Evolutionary conservation across 37 sponge, comb jelly and placozoan genomes (phyloP).

Genomic region (Oopsacas minuta): DNA sequence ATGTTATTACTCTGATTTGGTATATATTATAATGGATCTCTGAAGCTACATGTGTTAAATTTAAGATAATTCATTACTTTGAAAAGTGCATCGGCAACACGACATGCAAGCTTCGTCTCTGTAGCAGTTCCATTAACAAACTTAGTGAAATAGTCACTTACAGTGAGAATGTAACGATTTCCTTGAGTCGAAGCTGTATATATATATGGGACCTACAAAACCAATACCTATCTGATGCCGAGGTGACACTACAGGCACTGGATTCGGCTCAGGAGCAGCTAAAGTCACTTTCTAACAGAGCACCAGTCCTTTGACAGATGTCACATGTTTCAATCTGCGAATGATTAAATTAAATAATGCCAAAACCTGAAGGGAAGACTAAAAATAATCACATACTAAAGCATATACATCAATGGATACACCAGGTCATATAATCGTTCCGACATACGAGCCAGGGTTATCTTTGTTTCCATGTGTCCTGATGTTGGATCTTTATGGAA

Average conservation of each 20-base stretch:
- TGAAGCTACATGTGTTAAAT: not conserved
- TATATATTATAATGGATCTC: not conserved
- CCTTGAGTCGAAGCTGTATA: conserved; percentile 21
- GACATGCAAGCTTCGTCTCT: conserved; percentile 26
- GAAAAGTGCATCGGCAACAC: conserved; percentile 39
- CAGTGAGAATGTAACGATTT: conserved; percentile 36
- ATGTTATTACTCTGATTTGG: conserved; percentile 19
- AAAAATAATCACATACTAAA: conserved; percentile 28
- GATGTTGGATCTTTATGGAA: conserved; percentile 50
- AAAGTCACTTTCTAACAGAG: conserved; percentile 30
- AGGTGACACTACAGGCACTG: conserved; percentile 48
- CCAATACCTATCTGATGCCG: conserved; percentile 57
- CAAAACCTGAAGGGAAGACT: not conserved
- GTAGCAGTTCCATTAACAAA: conserved; percentile 36
- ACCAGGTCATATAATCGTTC: conserved; percentile 46
- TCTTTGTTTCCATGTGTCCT: conserved; percentile 48
- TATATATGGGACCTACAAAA: conserved; percentile 47
- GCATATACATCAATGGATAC: conserved; percentile 31
- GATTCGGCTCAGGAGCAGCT: conserved; percentile 44
- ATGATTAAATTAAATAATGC: not conserved
- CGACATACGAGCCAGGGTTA: conserved; percentile 29
- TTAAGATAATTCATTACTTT: conserved; percentile 28
- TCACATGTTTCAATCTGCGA: conserved; percentile 42
- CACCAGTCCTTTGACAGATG: conserved; percentile 35
- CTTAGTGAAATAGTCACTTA: conserved; percentile 56